These are phyloP conservation scores for Rhagonycha fulva DNA, from an alignment of 2,888 invertebrate genomes.

Conservation along the genomic window DNA sequence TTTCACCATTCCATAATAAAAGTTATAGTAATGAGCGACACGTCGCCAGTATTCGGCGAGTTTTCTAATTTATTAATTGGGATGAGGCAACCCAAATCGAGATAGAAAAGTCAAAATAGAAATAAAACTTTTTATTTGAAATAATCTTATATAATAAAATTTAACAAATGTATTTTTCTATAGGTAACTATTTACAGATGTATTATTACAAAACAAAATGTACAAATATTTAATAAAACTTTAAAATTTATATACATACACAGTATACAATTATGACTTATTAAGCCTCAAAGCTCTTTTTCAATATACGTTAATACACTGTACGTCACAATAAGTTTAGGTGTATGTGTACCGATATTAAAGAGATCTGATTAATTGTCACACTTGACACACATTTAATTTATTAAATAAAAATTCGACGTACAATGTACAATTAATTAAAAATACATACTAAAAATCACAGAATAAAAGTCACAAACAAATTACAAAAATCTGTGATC, in stretches of 20 bases:
- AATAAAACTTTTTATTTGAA: constrained; percentile 25
- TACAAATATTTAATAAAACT: constrained; percentile 40
- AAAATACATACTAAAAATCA: constrained; percentile 51
- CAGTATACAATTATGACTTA: constrained; percentile 30
- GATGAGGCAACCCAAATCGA: not conserved
- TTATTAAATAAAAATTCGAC: constrained; percentile 3
- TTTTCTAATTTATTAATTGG: not conserved
- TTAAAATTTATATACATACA: constrained; percentile 33
- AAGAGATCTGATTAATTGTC: not conserved
- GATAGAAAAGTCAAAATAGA: not conserved
- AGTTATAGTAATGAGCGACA: too few relatives aligned
- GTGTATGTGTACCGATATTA: not conserved
- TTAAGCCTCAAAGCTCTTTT: constrained; percentile 32
- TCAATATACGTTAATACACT: constrained; percentile 40
- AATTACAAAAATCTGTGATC: constrained; percentile 44
- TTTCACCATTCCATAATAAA: too few relatives aligned
- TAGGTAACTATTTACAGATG: constrained; percentile 53
- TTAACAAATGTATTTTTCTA: constrained; percentile 50
- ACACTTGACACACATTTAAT: constrained; percentile 1
- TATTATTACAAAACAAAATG: constrained; percentile 48
- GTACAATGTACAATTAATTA: constrained; percentile 25
- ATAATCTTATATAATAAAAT: constrained; percentile 45
- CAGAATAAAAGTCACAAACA: constrained; percentile 53
- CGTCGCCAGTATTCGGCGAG: too few relatives aligned
- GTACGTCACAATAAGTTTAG: constrained; percentile 4